Evolutionary conservation across 2,113 vertebrate species (phyloP), one percentile per base, ranked within the genome.

Genomic region (Cervus canadensis): DNA sequence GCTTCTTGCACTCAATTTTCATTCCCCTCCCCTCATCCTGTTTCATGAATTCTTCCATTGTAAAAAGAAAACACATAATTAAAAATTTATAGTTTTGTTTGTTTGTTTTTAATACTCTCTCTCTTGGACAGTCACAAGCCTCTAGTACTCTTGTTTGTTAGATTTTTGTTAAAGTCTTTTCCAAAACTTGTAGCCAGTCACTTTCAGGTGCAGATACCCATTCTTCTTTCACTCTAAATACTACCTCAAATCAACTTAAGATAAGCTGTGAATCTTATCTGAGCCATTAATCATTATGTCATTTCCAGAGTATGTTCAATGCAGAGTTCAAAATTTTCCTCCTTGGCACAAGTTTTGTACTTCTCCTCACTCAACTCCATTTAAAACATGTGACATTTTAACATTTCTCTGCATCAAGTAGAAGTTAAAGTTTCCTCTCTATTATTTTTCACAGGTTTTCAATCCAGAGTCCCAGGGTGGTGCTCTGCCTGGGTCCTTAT

Each of bases 401-500:
- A 85, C 16, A 82, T 1, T n/a, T 85, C 40, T 15, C 33, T 2
- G 1, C 13, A 48, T 40, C 12, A 9, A 40, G 13, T 6, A 45
- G 19, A 79, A 7, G 10, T 59, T 26, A 2, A 7, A 19, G 7
- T 25, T 21, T 26, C 10, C 87, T 84, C 26, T 81, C 40, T 86
- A n/a, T 74, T 82, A 57, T 16, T 79, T 74, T 30, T 5, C 0
- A 17, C 0, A 7, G 6, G 33, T 40, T 67, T 67, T 62, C 11
- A 56, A 4, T 48, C 25, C n/a, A 56, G 76, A 90, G 23, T 62
- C 50, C 21, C 14, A 59, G 4, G 4, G 3, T 45, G 13, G 19
- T n/a, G 15, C 2, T 28, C 59, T 43, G 4, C 4, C 28, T 64
- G 4, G 10, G 0, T 28, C 50, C 3, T 79, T 3, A 6, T 6